Evolutionary conservation across 2,888 invertebrate species (phyloP), one percentile per base, ranked within the genome.

Genomic region (Agapostemon virescens): DNA sequence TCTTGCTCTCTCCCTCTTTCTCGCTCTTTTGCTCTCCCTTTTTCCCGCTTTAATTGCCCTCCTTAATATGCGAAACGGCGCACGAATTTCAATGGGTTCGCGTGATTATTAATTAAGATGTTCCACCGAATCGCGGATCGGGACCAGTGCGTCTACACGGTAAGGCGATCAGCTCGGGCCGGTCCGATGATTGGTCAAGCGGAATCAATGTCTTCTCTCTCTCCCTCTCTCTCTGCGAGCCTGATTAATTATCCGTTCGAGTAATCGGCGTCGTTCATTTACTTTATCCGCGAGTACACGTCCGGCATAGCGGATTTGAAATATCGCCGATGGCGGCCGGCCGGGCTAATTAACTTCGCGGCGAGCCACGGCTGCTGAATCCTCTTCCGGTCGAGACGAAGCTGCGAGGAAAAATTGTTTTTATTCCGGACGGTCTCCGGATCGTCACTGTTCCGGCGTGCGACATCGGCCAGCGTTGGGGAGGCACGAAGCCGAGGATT

Each of bases 71-170:
- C 85, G 84, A 83, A 85, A 84, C 83, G 84, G 74, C 69, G 69
- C 86, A 83, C 85, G 85, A 85, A 85, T 85, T 82, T 80, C 85
- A 85, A 85, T 85, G 77, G 84, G 82, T 84, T 85, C 82, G 85
- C 84, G 85, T 85, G 85, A 85, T 85, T 85, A 85, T 85, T 85
- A 85, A 85, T 85, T 85, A 85, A 85, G 85, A 85, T 66, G 82
- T 85, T 84, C 69, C 63, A 58, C 52, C 71, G 79, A 76, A 73
- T 76, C 82, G 58, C 45, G 13, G 66, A 33, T 63, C 75, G 73
- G 79, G 78, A 49, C 49, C 68, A 74, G 78, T 81, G 79, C 74
- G 78, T 69, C 63, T 79, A 68, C 79, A 78, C 71, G 55, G 74
- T 55, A 67, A 82, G 79, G 72, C 69, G 80, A 85, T 85, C 84